Conservation (phyloP, 2,888 invertebrate species). For the Cheilosia scutellata region DNA sequence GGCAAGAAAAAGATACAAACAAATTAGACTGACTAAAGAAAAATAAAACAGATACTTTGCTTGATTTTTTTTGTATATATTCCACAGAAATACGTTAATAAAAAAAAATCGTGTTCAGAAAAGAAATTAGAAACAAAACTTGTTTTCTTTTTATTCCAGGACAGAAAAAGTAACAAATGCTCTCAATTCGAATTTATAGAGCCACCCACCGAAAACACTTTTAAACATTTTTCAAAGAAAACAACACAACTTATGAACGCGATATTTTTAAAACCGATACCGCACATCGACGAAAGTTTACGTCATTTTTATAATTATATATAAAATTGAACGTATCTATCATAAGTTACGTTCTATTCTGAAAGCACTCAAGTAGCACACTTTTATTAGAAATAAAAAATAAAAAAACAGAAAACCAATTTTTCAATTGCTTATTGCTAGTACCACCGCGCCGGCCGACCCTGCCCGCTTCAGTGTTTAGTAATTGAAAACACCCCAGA, state of each 20-base stretch:
- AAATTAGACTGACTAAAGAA: conserved; percentile 37
- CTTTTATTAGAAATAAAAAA: conserved; percentile 25
- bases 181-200: conserved; percentile 17
- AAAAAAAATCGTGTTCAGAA: conserved; percentile 6
- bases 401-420: not conserved
- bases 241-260: conserved; percentile 30
- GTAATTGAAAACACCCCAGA: conserved; percentile 31
- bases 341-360: conserved; percentile 51
- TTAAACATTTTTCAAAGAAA: not conserved
- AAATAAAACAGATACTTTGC: too few relatives aligned
- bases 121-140: conserved; percentile 60
- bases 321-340: conserved; percentile 47
- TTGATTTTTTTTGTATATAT: not conserved
- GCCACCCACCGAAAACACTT: conserved; percentile 11
- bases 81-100: conserved; percentile 20
- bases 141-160: conserved; percentile 40
- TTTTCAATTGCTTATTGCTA: conserved; percentile 23
- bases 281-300: conserved; percentile 46
- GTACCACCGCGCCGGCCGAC: conserved; percentile 9
- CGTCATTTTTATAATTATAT: conserved; percentile 58
- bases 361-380: conserved; percentile 44
- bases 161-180: conserved; percentile 16
- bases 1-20: conserved; percentile 54
- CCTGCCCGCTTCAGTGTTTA: conserved; percentile 12
- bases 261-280: conserved; percentile 53